Base-by-base conservation (phyloP, 2,113 vertebrate species). In the Caloenas nicobarica region DNA sequence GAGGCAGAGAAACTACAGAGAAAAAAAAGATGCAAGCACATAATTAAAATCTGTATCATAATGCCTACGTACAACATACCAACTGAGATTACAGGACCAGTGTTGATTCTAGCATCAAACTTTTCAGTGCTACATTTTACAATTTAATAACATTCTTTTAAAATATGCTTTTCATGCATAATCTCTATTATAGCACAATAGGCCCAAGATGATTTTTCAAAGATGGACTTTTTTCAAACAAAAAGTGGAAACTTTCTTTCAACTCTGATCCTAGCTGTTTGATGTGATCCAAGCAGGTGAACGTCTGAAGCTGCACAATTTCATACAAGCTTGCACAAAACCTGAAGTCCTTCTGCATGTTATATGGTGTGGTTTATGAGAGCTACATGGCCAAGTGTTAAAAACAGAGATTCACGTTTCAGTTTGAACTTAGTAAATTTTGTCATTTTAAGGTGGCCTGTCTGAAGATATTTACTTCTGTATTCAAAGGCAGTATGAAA, bases 41-140 rank as follows among this genome's bases (percentile, higher is more conserved):
- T 65, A 94, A 91, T 91, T 96, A 95, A 94, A 93, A 88, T 82
- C 62, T 91, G 70, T 93, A 73, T 89, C 81, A 70, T 73, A 93
- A 92, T 50, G 46, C 62, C 53, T 69, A 54, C 74, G 65, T 42
- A 34, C 62, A 73, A 66, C 1, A 0, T 60, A 46, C 77, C 88
- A 71, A 31, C 72, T 53, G 72, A 88, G 69, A 91, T 84, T 86
- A 79, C 42, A 84, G 73, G 53, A 54, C 53, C 38, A 91, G 48
- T 38, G 48, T 4, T 80, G 25, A 91, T 72, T 96, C 71, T 48
- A 81, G 34, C 61, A 76, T 72, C 57, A 78, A 80, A 56, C 53
- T 88, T 86, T 73, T 10, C 65, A 60, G 29, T 12, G 28, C 36
- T 72, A 44, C 19, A 16, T 80, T 87, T 77, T 66, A 36, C 22